These are phyloP conservation scores for Campoletis raptor DNA, from an alignment of 2,888 invertebrate genomes.

Conservation along the genomic window DNA sequence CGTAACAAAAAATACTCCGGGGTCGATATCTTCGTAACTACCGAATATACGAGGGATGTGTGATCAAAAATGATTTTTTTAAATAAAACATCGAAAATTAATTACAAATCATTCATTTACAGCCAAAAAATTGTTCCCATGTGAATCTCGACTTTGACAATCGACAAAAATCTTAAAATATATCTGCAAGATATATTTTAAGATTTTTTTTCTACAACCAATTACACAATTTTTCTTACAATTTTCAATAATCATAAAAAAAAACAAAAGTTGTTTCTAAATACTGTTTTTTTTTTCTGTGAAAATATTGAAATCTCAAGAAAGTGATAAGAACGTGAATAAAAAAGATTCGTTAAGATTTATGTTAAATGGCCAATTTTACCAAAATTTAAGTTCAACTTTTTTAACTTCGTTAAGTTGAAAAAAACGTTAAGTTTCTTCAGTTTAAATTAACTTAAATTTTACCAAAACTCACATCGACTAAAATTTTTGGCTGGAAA, in stretches of 20 bases:
- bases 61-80: neutral
- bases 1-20: conserved; percentile 32
- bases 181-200: too few species aligned
- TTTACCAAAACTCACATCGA: neutral
- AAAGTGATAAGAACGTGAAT: too few species aligned
- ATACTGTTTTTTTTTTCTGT: neutral
- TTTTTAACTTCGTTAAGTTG: too few species aligned
- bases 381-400: too few species aligned
- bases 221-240: neutral
- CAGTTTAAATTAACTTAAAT: too few species aligned
- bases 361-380: neutral
- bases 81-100: neutral
- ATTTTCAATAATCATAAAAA: too few species aligned
- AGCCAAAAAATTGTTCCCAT: neutral
- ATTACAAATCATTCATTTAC: neutral
- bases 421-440: too few species aligned
- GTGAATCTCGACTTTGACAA: neutral
- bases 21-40: conserved; percentile 43
- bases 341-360: too few species aligned
- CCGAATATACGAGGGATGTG: conserved; percentile 19
- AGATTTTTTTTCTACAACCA: neutral
- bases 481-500: neutral
- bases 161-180: too few species aligned
- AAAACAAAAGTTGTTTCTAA: neutral
- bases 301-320: too few species aligned